Conservation (phyloP, 1,140 invertebrate species). For the Apis florea region DNA sequence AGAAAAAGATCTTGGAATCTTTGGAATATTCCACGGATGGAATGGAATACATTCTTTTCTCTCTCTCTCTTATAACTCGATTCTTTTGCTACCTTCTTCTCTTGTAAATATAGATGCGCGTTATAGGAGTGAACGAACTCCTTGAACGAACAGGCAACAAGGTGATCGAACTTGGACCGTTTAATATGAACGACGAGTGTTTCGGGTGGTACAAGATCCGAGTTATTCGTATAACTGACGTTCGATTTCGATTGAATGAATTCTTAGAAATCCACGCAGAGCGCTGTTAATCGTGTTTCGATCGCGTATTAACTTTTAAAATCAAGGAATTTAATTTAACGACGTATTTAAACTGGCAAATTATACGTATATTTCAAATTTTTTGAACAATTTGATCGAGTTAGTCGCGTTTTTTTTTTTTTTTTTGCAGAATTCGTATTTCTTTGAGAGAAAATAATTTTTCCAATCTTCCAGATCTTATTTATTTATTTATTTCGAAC, state of each 20-base stretch:
- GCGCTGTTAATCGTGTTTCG: background rate
- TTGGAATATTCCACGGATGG: too few species aligned
- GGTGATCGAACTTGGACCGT: background rate
- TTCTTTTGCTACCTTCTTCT: too few species aligned
- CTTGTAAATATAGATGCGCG: too few species aligned
- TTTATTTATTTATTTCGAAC: too few species aligned
- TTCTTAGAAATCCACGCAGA: conserved; percentile 10
- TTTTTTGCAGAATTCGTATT: background rate
- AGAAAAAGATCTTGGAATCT: too few species aligned
- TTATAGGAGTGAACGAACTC: background rate
- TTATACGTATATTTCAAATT: too few species aligned
- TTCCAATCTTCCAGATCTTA: too few species aligned
- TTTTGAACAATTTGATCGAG: background rate
- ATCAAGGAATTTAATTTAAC: too few species aligned
- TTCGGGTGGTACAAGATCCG: background rate
- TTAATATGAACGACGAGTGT: conserved; percentile 1
- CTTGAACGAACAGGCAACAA: background rate
- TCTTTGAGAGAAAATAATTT: too few species aligned
- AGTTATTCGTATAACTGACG: background rate
- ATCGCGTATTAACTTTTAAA: background rate
- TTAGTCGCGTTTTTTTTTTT: background rate
- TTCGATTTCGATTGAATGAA: conserved; percentile 14
- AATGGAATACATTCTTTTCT: background rate
- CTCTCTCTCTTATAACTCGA: background rate
- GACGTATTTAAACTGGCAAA: background rate